These are phyloP conservation scores for Drymodes brunneopygia DNA, from an alignment of 2,113 vertebrate genomes.

Conservation along the genomic window DNA sequence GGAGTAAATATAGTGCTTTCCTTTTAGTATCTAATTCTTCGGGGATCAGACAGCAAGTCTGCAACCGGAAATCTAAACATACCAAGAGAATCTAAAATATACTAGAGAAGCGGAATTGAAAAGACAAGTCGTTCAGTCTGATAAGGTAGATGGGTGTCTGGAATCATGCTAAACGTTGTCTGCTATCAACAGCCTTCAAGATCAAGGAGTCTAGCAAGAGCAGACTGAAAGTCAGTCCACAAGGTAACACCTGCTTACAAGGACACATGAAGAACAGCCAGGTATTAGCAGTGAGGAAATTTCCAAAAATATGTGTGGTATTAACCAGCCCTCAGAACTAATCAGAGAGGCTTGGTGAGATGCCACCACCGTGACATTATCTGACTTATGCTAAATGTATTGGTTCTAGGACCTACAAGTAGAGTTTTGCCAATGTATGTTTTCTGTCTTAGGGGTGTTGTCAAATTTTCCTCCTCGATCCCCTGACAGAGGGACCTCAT, in stretches of 20 bases:
- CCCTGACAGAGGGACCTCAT: fast-evolving
- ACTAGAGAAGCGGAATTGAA: not conserved
- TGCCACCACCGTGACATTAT: not conserved
- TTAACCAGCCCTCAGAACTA: not conserved
- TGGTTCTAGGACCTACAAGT: not conserved
- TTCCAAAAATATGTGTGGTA: not conserved
- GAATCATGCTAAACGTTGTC: not conserved
- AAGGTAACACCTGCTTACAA: not conserved
- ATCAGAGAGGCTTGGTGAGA: not conserved
- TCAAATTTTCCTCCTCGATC: not conserved
- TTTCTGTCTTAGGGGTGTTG: not conserved
- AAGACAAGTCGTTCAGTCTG: not conserved
- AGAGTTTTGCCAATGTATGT: not conserved
- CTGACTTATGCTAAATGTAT: not conserved
- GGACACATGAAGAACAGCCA: not conserved
- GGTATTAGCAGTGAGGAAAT: not conserved
- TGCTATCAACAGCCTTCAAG: not conserved
- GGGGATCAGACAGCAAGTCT: not conserved
- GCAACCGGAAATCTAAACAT: not conserved
- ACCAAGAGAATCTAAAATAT: not conserved
- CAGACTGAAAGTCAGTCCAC: not conserved
- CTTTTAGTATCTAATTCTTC: not conserved
- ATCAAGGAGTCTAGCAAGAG: not conserved
- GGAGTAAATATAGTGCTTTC: not conserved
- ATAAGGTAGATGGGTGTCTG: not conserved